Evolutionary conservation across 2,113 vertebrate species (phyloP).

Genomic region (Riparia riparia): DNA sequence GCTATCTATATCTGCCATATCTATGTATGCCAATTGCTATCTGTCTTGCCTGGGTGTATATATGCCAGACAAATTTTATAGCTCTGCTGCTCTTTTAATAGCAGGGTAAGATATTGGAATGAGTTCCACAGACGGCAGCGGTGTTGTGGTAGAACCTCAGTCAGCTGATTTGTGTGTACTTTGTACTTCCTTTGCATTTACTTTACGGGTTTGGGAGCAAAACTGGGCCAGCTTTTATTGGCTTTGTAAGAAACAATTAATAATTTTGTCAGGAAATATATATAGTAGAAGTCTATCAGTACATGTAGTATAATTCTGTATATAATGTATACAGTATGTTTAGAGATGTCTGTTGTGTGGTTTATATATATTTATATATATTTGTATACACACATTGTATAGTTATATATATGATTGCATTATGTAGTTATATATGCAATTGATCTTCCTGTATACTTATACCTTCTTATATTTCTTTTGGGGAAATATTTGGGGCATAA

Average conservation of each 20-base stretch:
- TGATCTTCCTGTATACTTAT: not conserved
- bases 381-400: not conserved
- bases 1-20: not conserved
- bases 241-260: not conserved
- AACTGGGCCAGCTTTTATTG: not conserved
- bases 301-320: not conserved
- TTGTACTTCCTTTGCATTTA: not conserved
- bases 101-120: not conserved
- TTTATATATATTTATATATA: not conserved
- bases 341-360: not conserved
- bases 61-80: not conserved
- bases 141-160: not conserved
- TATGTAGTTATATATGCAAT: not conserved
- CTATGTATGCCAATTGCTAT: not conserved
- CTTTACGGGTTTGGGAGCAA: not conserved
- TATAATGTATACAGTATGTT: not conserved
- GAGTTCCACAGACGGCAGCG: not conserved
- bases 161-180: not conserved
- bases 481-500: not conserved
- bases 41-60: not conserved
- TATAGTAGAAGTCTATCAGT: not conserved
- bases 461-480: not conserved
- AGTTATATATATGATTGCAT: not conserved
- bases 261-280: not conserved
- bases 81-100: not conserved